Base-by-base conservation (phyloP, 2,797 vertebrate genomes). In the Balearica regulorum region DNA sequence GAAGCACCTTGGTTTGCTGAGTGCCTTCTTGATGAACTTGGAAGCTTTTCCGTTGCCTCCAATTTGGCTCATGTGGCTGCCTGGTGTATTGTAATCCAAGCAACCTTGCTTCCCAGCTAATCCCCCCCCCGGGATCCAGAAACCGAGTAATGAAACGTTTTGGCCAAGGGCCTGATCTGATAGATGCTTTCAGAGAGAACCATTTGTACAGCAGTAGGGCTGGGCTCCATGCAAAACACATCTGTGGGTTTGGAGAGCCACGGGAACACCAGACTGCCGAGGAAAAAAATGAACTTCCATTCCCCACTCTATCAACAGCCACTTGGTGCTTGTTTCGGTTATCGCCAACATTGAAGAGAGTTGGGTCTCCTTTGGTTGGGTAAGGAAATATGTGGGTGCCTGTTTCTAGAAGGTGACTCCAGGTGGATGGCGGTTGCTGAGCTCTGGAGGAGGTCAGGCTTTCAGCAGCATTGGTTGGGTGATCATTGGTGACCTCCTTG, bases 131-230 rank as follows among this genome's bases (percentile, higher is more conserved):
- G 91, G 95, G 92, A 96, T 69, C 3, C 0, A 95, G 82, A 96
- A 94, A 91, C 72, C 5, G 17, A 73, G 57, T 96, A 94, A 94
- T 96, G 87, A 96, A 93, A 75, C 0, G 10, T 71, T 92, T 91
- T 96, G 92, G 96, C 94, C 20, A 25, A 78, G 82, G 61, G 89
- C 96, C 92, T 91, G 76, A 89, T 96, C 87, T 88, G 93, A 96
- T 88, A 88, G 89, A 93, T 88, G 76, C 70, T 86, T 77, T 94
- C 72, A 90, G 93, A 72, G 82, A 71, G 72, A 94, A 65, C 60
- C 9, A 0, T 91, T 66, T 68, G 39, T 78, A 25, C 49, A 48
- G n/a, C 78, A 55, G 66, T 9, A 82, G 84, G 83, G 81, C 57
- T 81, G 65, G 70, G 58, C 73, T 93, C 22, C 64, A 91, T 46